Base-by-base conservation (phyloP, 64 coral and sea anemone species). In the Montipora foliosa region DNA sequence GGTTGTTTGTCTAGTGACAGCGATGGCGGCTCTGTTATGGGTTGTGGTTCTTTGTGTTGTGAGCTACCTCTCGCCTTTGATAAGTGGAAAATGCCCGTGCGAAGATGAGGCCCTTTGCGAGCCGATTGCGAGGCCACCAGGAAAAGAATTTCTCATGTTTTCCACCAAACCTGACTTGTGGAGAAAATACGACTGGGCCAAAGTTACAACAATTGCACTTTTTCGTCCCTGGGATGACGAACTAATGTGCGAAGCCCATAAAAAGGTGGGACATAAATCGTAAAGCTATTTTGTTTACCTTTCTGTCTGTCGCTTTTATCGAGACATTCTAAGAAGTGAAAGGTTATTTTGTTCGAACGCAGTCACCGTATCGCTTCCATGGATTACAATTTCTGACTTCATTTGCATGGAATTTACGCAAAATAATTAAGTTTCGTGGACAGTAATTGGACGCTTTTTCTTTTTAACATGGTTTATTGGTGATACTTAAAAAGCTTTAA, bases 181-280 rank as follows among this genome's bases (percentile, higher is more conserved):
- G 98, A 94, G 70, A 52, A 89, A 96, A 12, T 99, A 96, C 76
- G 92, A 99, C 66, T 99, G 98, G 98, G 79, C 7, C 0, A 91
- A 92, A 51, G 91, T 99, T 8, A 99, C 98, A 0, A 99, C 98
- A 6, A 94, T 99, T 13, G 95, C 92, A 17, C 73, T 99, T 9
- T 99, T 99, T 74, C 71, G 95, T 84, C 87, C 96, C 3, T 99
- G 98, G 98, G 95, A 99, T 37, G 85, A 99, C 14, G 95, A 99
- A 81, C 46, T 99, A 8, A 94, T 99, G 79, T 99, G 98, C 83
- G 80, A 77, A 53, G 98, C 98, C 6, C 98, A 99, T 53, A 96
- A 95, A 17, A 99, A 90, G 89, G 98, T 99, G 61, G 49, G 76
- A 62, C 6, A 6, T 62, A 6, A 7, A 88, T 21, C 22, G 14